phyloP scores from a whole-genome alignment of 1,140 invertebrate species.

The Ips typographus region DNA sequence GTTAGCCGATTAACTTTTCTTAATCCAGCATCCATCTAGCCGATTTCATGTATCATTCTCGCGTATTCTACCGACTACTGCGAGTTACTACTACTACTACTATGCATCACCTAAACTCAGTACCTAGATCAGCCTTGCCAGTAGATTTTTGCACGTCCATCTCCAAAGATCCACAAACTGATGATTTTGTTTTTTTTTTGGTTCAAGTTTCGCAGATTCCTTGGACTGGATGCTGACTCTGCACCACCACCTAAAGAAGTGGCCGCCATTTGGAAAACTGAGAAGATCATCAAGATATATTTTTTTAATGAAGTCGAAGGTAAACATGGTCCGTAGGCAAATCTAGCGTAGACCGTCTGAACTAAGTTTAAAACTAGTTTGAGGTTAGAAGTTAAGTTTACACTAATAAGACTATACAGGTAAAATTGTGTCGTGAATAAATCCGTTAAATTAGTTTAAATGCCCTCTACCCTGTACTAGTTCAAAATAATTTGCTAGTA shows the following conservation, averaged over 20 bases:
- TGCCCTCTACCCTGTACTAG: too few relatives aligned
- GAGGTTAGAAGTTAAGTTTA: not conserved
- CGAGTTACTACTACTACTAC: not conserved
- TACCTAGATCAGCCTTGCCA: conserved; percentile 23
- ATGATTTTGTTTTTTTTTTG: conserved; percentile 21
- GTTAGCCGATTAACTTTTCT: too few relatives aligned
- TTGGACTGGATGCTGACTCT: too few relatives aligned
- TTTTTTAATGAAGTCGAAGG: not conserved
- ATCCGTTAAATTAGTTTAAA: not conserved
- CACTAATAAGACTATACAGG: not conserved
- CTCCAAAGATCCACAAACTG: conserved; percentile 4
- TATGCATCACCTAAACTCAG: conserved; percentile 31
- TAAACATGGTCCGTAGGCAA: not conserved
- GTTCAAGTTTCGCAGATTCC: conserved; percentile 27
- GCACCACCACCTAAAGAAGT: too few relatives aligned
- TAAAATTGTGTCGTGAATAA: not conserved
- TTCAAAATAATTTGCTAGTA: too few relatives aligned
- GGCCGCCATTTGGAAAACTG: not conserved
- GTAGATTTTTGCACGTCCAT: conserved; percentile 28
- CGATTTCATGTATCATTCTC: too few relatives aligned
- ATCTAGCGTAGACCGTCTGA: not conserved
- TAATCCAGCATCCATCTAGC: too few relatives aligned
- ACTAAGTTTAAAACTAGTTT: not conserved
- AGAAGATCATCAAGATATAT: not conserved
- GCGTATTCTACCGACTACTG: conserved; percentile 6